These are phyloP conservation scores for Hypanus sabinus DNA, from an alignment of 2,113 vertebrate species.

Conservation along the genomic window DNA sequence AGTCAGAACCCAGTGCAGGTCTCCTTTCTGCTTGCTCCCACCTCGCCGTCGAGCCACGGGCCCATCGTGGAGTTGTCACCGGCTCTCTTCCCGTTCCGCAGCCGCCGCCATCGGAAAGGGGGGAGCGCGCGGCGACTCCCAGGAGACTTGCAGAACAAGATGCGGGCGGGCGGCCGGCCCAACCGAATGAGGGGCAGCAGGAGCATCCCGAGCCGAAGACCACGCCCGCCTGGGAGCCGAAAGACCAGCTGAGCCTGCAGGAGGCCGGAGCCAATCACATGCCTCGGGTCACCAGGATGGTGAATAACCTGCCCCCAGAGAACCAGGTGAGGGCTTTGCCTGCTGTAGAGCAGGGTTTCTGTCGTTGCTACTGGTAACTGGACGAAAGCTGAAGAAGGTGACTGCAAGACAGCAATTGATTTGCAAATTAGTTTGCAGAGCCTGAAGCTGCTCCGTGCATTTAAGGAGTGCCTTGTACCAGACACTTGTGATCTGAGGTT, in stretches of 20 bases:
- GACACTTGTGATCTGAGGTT: no score
- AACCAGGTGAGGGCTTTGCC: conserved; percentile 39
- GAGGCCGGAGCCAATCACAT: background rate
- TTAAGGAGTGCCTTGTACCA: background rate
- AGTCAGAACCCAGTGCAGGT: background rate
- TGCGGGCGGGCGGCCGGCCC: background rate
- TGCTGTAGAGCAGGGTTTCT: background rate
- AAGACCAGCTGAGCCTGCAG: conserved; percentile 33
- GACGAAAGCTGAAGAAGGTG: background rate
- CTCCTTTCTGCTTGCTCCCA: background rate
- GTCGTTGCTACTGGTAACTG: background rate
- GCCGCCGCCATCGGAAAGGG: background rate
- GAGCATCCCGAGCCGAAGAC: background rate
- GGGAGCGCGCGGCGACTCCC: no score
- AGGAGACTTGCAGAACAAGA: background rate
- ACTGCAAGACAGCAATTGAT: no score
- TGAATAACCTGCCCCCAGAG: conserved; percentile 45
- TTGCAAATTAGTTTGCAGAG: background rate
- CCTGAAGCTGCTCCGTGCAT: background rate
- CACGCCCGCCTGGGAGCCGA: background rate
- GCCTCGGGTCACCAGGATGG: conserved; percentile 48
- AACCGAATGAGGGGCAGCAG: background rate
- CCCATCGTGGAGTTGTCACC: background rate
- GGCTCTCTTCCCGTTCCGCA: background rate
- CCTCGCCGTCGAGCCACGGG: no score